phyloP scores from a whole-genome alignment of 2,113 vertebrate genomes.

The Osmerus eperlanus region DNA sequence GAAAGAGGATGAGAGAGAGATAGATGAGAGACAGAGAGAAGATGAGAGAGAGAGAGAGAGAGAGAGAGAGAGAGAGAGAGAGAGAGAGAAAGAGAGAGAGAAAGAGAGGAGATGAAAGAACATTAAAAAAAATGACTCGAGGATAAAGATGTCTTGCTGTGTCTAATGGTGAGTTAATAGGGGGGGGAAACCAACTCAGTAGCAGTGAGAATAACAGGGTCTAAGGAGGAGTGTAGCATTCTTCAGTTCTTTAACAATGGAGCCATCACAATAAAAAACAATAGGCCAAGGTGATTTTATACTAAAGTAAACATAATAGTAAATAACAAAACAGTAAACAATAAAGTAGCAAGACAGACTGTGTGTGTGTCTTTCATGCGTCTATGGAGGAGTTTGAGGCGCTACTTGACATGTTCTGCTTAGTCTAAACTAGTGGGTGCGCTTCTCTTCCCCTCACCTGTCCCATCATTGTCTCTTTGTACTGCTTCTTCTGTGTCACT shows the following conservation, averaged over 20 bases:
- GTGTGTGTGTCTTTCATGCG: no score
- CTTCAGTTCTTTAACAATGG: constrained; percentile 15
- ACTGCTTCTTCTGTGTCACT: constrained; percentile 99
- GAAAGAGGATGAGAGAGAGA: background rate
- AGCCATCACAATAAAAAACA: background rate
- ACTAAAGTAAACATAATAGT: background rate
- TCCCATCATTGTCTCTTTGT: constrained; percentile 99
- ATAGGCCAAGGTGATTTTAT: background rate
- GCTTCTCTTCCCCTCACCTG: constrained; percentile 75
- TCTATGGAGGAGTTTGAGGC: no score
- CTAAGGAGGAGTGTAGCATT: constrained; percentile 7
- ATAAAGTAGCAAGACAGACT: no score
- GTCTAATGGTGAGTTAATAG: no score
- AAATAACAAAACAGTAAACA: no score
- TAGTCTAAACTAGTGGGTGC: background rate
- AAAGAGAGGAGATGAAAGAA: no score
- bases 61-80: background rate
- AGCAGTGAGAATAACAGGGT: no score
- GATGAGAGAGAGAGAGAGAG: background rate
- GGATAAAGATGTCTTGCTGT: background rate
- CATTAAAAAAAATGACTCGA: no score
- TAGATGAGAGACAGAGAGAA: background rate
- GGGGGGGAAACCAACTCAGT: no score
- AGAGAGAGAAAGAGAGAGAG: background rate
- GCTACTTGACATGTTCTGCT: no score